A percentile compares a stretch with the other conserved stretches of the same genome.
phyloP scores from a whole-genome alignment of 2,888 invertebrate species.

The Drosophila acutilabella region DNA sequence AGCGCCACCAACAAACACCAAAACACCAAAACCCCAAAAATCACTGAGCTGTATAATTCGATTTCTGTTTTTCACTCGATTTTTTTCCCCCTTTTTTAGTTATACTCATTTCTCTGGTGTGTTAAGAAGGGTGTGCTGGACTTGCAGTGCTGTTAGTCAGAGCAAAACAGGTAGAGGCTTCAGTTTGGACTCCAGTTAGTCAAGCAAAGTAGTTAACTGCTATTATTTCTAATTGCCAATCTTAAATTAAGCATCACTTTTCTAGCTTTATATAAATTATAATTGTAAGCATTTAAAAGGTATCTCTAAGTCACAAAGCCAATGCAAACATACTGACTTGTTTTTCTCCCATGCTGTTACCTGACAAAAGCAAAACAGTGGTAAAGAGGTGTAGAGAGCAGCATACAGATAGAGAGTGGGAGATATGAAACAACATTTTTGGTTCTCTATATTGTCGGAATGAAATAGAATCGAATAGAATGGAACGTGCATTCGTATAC shows the following conservation, averaged over 20 bases:
- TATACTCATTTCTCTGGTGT: neutral
- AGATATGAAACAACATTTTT: conserved; percentile 70
- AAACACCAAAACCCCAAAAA: conserved; percentile 72
- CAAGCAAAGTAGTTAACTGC: neutral
- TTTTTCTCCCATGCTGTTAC: conserved; percentile 58
- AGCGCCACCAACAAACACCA: conserved; percentile 67
- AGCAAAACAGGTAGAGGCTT: no score
- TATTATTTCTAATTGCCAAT: no score
- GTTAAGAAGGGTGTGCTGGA: neutral
- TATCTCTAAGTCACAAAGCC: neutral
- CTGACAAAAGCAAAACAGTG: conserved; percentile 41
- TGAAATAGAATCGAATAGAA: conserved; percentile 45
- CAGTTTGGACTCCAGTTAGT: no score
- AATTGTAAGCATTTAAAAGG: neutral
- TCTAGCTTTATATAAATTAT: no score
- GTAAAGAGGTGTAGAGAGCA: conserved; percentile 4
- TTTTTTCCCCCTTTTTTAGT: conserved; percentile 12
- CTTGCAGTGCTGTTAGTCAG: neutral
- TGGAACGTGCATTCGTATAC: conserved; percentile 54
- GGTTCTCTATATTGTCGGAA: conserved; percentile 54
- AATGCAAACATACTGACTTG: conserved; percentile 62
- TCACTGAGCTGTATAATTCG: conserved; percentile 83
- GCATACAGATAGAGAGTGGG: neutral
- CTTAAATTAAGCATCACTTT: no score
- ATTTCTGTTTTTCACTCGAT: conserved; percentile 83